phyloP scores from a whole-genome alignment of 2,888 invertebrate species.

The Perizoma flavofasciatum region DNA sequence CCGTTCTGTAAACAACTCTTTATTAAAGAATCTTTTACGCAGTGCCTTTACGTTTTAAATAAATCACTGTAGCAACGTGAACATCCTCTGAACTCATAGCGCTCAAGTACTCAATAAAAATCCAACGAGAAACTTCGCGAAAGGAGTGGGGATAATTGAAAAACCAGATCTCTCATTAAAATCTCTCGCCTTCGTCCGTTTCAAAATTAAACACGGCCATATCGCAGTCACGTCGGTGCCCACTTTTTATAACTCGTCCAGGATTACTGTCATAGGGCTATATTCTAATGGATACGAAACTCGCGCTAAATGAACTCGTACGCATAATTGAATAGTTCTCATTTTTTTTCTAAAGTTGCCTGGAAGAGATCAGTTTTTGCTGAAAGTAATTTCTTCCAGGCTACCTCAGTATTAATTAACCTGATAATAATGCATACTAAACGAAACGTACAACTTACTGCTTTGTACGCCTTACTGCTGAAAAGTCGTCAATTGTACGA shows the following conservation, averaged over 20 bases:
- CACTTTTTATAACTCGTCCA: slow-evolving; percentile 58
- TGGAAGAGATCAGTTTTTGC: too few relatives aligned
- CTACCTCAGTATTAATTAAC: too few relatives aligned
- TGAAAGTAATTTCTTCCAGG: too few relatives aligned
- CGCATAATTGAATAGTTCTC: too few relatives aligned
- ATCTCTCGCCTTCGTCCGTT: slow-evolving; percentile 75
- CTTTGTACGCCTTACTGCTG: too few relatives aligned
- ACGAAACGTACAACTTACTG: too few relatives aligned
- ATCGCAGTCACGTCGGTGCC: slow-evolving; percentile 75
- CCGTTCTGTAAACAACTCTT: too few relatives aligned
- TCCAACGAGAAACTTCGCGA: slow-evolving; percentile 65
- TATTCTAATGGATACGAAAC: slow-evolving; percentile 13
- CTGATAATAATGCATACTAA: too few relatives aligned
- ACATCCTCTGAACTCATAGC: slow-evolving; percentile 21
- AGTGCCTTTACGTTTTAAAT: background rate
- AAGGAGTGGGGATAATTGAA: slow-evolving; percentile 79
- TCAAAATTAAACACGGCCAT: slow-evolving; percentile 73
- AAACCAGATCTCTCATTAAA: slow-evolving; percentile 82
- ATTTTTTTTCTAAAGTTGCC: too few relatives aligned
- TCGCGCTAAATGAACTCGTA: background rate
- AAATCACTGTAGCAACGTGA: slow-evolving; percentile 22
- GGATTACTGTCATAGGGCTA: slow-evolving; percentile 36
- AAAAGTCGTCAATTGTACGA: too few relatives aligned
- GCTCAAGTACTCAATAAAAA: slow-evolving; percentile 54
- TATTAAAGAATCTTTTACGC: background rate